Evolutionary conservation across 2,113 vertebrate species (phyloP), one percentile per base, ranked within the genome.

Genomic region (Buteo buteo): DNA sequence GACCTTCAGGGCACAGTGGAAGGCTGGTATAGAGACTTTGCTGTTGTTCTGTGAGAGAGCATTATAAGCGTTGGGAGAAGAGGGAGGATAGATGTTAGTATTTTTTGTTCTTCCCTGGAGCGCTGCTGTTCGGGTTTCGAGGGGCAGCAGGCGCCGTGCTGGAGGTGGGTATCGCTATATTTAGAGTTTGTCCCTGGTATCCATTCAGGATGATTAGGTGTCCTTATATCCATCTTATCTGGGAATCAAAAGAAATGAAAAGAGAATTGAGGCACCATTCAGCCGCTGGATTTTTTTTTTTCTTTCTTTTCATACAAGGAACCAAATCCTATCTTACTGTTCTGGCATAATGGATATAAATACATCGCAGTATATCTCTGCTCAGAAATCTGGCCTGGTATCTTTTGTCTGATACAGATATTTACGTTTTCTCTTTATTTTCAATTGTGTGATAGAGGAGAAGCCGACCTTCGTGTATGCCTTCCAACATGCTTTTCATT

Each of bases 91-190:
- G 49, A 8, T 31, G 49, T 32, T 4, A 6, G 2, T 10, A 21
- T 7, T 8, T 28, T 44, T 5, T 50, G 21, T 24, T 70, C 57
- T 36, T 52, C 38, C 32, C 65, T 7, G 65, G 36, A 24, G 36
- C 1, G 16, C 65, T 88, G 78, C 78, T 49, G 9, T 5, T 29
- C 3, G 65, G 49, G 49, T 42, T 55, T 34, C 0, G 10, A 65
- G 72, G 66, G 22, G 11, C 0, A 3, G 42, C 12, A 1, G 0
- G 15, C 1, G 8, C 44, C 2, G 9, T 52, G 65, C 59, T 15
- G 42, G n/a, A 29, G 15, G 36, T n/a, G 50, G 42, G 17, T 6
- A 1, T 29, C 17, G 38, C 29, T 36, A 4, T 3, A 0, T 10
- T 17, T 7, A 2, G 44, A 54, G 54, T 8, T 58, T 22, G 25